Evolutionary conservation across 1,140 invertebrate species (phyloP).

Genomic region (Zaprionus ornatus): DNA sequence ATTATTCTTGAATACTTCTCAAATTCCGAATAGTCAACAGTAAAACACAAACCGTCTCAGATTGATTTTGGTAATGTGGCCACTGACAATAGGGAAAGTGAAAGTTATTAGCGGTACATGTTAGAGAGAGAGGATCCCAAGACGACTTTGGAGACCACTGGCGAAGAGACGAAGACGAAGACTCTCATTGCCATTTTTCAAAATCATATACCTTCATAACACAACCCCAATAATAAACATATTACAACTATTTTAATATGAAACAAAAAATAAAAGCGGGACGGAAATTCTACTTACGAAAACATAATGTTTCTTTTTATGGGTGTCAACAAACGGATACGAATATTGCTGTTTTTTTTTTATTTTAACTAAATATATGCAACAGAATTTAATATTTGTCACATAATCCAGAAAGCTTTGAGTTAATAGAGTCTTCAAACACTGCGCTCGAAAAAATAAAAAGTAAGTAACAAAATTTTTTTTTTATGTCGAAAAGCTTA

Average conservation of each 20-base stretch:
- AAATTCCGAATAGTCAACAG: not conserved
- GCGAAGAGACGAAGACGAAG: not conserved
- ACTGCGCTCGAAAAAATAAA: not conserved
- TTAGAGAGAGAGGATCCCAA: conserved; percentile 8
- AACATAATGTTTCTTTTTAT: not conserved
- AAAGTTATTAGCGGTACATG: conserved; percentile 54
- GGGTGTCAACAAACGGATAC: not conserved
- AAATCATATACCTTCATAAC: not conserved
- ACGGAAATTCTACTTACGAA: not conserved
- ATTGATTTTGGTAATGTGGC: conserved; percentile 11
- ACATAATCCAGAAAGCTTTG: conserved; percentile 3
- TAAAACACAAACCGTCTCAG: not conserved
- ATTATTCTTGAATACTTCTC: conserved; percentile 17
- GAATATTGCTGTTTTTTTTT: conserved; percentile 6
- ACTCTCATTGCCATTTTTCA: not conserved
- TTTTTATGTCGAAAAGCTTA: no score
- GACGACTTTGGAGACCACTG: conserved; percentile 10
- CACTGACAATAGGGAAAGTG: conserved; percentile 54
- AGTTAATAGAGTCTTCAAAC: conserved; percentile 38
- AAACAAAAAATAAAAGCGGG: not conserved
- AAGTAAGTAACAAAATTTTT: conserved; percentile 2
- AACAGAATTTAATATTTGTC: conserved; percentile 17
- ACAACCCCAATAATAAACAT: not conserved
- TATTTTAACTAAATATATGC: conserved; percentile 6
- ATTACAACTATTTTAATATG: not conserved